phyloP scores from a whole-genome alignment of 2,797 vertebrate species.

The Tangara arthus region DNA sequence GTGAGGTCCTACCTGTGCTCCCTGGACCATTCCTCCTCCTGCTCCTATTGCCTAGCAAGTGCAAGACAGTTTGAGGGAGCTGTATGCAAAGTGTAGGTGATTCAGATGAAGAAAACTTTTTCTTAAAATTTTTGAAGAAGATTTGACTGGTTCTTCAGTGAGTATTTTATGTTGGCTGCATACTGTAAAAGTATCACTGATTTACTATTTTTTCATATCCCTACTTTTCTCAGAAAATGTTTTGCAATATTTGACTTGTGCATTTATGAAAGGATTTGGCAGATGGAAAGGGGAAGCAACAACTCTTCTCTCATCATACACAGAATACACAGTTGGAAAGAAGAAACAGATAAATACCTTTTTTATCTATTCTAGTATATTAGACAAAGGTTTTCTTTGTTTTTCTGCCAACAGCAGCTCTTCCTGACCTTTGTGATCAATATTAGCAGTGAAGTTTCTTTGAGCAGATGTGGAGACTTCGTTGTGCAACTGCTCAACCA shows the following conservation, averaged over 20 bases:
- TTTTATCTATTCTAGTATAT: background rate
- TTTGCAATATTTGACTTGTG: background rate
- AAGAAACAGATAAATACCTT: background rate
- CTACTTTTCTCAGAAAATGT: background rate
- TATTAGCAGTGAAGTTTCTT: background rate
- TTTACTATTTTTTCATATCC: background rate
- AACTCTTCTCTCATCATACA: fast-evolving
- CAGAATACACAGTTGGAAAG: background rate
- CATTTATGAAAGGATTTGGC: background rate
- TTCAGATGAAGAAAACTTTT: background rate
- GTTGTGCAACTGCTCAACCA: background rate
- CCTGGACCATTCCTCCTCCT: background rate
- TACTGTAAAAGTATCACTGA: background rate
- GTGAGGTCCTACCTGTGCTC: background rate
- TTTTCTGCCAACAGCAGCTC: background rate
- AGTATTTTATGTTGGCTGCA: background rate
- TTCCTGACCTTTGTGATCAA: background rate
- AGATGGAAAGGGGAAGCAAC: background rate
- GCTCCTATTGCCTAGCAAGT: background rate
- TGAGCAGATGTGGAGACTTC: background rate
- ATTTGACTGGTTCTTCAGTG: background rate
- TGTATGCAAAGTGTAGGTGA: background rate
- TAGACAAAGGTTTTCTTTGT: background rate
- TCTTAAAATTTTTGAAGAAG: background rate
- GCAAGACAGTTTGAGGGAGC: background rate